Evolutionary conservation across 2,113 vertebrate species (phyloP).

Genomic region (Petromus typicus): DNA sequence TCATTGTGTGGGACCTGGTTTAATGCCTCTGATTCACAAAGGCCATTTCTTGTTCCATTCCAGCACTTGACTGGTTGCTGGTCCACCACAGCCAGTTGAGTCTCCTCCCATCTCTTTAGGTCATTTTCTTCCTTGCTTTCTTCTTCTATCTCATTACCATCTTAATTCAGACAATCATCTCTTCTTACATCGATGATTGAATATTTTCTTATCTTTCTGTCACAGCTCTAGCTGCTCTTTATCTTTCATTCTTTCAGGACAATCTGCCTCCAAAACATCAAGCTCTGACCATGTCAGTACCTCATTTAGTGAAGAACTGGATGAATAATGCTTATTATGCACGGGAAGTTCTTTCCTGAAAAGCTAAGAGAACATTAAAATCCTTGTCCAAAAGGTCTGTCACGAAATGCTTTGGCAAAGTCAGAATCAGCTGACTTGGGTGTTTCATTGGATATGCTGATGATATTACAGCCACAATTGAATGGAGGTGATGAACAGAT

Average conservation of each 20-base stretch:
- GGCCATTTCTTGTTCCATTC: not conserved
- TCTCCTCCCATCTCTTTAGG: not conserved
- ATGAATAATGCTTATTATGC: accelerated
- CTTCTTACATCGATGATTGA: constrained; percentile 12
- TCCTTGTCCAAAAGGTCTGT: not conserved
- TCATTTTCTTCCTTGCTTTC: constrained; percentile 31
- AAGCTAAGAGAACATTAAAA: not conserved
- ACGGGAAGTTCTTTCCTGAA: not conserved
- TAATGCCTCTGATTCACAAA: not conserved
- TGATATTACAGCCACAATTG: not conserved
- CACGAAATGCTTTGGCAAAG: not conserved
- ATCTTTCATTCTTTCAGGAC: not conserved
- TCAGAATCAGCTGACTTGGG: not conserved
- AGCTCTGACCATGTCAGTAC: not conserved
- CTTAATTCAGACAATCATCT: constrained; percentile 24
- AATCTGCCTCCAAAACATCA: not conserved
- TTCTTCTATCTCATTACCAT: not conserved
- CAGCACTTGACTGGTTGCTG: not conserved
- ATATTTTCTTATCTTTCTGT: constrained; percentile 47
- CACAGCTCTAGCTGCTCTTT: not conserved
- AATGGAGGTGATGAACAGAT: not conserved
- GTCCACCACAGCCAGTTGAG: not conserved
- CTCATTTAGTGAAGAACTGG: not conserved
- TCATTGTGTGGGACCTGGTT: not conserved
- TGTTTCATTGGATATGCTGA: not conserved